Evolutionary conservation across 2,888 invertebrate species (phyloP).

Genomic region (Napeogenes inachia): DNA sequence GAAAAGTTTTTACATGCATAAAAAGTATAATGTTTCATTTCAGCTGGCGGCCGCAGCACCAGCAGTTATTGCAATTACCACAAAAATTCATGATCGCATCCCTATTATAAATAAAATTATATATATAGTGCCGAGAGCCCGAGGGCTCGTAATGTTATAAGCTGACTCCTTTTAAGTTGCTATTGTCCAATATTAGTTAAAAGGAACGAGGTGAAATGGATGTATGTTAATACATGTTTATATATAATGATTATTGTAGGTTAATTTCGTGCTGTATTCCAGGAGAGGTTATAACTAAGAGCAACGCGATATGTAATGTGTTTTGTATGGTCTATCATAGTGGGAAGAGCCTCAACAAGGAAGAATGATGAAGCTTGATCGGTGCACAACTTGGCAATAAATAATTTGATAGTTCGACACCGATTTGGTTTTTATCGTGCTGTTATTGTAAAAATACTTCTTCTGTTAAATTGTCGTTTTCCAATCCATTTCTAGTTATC

Average conservation of each 20-base stretch:
- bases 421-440: slow-evolving; percentile 1
- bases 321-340: slow-evolving; percentile 11
- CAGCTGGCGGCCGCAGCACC: slow-evolving; percentile 50
- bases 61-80: slow-evolving; percentile 63
- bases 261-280: slow-evolving; percentile 73
- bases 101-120: slow-evolving; percentile 48
- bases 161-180: slow-evolving; percentile 67
- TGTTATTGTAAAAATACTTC: slow-evolving; percentile 12
- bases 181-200: slow-evolving; percentile 56
- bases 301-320: slow-evolving; percentile 11
- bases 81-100: slow-evolving; percentile 61
- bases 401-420: slow-evolving; percentile 5
- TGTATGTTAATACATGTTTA: slow-evolving; percentile 73
- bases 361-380: neutral
- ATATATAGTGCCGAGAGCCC: slow-evolving; percentile 35
- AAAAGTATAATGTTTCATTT: slow-evolving; percentile 26
- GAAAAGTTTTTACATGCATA: neutral
- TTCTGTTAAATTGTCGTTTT: slow-evolving; percentile 4
- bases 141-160: slow-evolving; percentile 40
- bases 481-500: slow-evolving; percentile 11
- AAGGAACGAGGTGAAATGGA: slow-evolving; percentile 56
- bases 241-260: slow-evolving; percentile 74
- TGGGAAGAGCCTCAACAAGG: slow-evolving; percentile 7
- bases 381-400: slow-evolving; percentile 8
- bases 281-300: slow-evolving; percentile 31